These are phyloP conservation scores for Crotalus helleri DNA, from an alignment of 2,113 vertebrate species.

Conservation along the genomic window DNA sequence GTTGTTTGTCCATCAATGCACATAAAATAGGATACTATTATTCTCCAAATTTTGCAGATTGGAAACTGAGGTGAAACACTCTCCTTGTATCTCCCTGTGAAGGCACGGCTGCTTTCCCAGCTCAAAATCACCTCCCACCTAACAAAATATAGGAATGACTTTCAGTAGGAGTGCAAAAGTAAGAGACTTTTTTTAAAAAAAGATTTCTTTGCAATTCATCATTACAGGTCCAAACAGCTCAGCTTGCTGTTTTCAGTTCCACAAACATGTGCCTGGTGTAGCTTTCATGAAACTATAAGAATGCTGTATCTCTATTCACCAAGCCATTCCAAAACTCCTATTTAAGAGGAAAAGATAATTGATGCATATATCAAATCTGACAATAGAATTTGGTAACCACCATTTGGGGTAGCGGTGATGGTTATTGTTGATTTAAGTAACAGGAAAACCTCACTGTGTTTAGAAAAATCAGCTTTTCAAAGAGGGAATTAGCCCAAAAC, in stretches of 20 bases:
- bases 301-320: background rate
- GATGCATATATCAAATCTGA: background rate
- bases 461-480: background rate
- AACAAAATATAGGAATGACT: background rate
- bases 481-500: background rate
- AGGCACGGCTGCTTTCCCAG: background rate
- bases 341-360: background rate
- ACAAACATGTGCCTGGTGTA: background rate
- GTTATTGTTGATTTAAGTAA: background rate
- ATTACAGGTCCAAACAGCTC: background rate
- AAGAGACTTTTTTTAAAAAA: background rate
- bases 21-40: no score
- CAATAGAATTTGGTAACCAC: background rate
- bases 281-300: background rate
- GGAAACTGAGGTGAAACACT: background rate
- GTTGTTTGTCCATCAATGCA: background rate
- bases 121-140: background rate
- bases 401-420: no score
- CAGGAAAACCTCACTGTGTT: background rate
- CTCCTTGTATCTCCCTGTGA: background rate
- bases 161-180: no score
- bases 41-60: background rate
- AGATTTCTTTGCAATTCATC: background rate
- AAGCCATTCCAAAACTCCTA: background rate
- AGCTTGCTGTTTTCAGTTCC: background rate